phyloP scores from a whole-genome alignment of 1,140 invertebrate genomes.

The Oscheius sp. region DNA sequence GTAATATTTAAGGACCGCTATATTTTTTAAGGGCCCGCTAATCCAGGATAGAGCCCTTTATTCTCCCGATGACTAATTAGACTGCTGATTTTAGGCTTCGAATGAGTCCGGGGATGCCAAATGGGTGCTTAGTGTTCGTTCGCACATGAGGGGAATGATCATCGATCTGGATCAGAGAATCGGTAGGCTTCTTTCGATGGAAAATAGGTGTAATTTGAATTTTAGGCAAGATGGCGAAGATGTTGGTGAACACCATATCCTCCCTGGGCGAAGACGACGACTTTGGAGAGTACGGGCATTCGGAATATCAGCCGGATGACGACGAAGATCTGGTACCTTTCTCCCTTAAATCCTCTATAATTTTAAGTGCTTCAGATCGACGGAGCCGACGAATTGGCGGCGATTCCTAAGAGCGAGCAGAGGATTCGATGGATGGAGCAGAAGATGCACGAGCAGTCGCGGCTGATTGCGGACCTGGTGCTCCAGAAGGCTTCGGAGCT shows the following conservation, averaged over 20 bases:
- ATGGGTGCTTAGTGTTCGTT: conserved; percentile 94
- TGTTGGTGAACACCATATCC: conserved; percentile 24
- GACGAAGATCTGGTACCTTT: conserved; percentile 15
- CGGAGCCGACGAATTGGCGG: neutral
- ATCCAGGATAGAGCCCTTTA: too few relatives aligned
- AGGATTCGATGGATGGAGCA: conserved; percentile 29
- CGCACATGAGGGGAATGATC: conserved; percentile 89
- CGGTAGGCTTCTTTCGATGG: conserved; percentile 84
- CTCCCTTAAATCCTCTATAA: neutral
- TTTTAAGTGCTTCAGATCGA: conserved; percentile 3
- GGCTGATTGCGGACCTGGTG: conserved; percentile 51
- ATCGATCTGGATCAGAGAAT: conserved; percentile 55
- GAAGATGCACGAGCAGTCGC: conserved; percentile 54
- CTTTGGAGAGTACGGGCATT: conserved; percentile 2
- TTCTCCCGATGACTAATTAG: too few relatives aligned
- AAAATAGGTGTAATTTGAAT: too few relatives aligned
- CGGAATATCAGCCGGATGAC: conserved; percentile 14
- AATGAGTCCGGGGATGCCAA: conserved; percentile 74
- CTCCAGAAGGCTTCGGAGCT: conserved; percentile 42
- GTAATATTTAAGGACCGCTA: too few relatives aligned
- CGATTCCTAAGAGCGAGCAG: neutral
- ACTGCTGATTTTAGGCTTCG: conserved; percentile 20
- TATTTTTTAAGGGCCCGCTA: too few relatives aligned
- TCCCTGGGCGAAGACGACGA: conserved; percentile 21
- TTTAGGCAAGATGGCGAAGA: conserved; percentile 16